A percentile compares a stretch with the other conserved stretches of the same genome.
Conservation (phyloP, 1,140 invertebrate species). For the Tetramorium alpestre region DNA sequence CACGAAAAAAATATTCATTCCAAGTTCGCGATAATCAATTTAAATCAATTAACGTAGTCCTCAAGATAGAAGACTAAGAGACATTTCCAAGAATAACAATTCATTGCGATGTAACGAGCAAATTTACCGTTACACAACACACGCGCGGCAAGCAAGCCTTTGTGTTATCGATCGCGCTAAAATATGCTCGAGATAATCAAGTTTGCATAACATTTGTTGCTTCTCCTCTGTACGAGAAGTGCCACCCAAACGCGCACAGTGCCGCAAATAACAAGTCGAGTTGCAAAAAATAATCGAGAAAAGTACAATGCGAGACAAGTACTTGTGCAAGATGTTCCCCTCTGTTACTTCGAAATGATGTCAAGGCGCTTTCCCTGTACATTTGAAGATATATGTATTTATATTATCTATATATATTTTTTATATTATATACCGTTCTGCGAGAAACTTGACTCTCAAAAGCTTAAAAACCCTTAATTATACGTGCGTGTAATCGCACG, state of each 20-base stretch:
- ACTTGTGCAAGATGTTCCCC: neutral
- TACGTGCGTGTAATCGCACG: neutral
- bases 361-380: neutral
- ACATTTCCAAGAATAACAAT: conserved; percentile 16
- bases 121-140: conserved; percentile 49
- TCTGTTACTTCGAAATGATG: neutral
- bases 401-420: neutral
- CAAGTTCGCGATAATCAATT: conserved; percentile 8
- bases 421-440: too few species aligned
- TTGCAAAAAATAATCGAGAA: conserved; percentile 3
- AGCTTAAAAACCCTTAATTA: neutral
- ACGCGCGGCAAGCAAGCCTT: conserved; percentile 29
- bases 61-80: neutral
- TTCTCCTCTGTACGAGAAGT: conserved; percentile 8
- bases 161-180: conserved; percentile 52
- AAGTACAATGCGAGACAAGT: neutral
- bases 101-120: conserved; percentile 39
- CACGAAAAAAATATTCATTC: neutral
- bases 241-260: neutral
- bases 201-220: conserved; percentile 57
- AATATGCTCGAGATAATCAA: conserved; percentile 56
- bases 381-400: neutral
- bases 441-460: neutral
- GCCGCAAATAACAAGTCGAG: conserved; percentile 21
- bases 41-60: neutral